Evolutionary conservation across 2,797 vertebrate genomes (phyloP).

Genomic region (Pseudotriccus pelzelni): DNA sequence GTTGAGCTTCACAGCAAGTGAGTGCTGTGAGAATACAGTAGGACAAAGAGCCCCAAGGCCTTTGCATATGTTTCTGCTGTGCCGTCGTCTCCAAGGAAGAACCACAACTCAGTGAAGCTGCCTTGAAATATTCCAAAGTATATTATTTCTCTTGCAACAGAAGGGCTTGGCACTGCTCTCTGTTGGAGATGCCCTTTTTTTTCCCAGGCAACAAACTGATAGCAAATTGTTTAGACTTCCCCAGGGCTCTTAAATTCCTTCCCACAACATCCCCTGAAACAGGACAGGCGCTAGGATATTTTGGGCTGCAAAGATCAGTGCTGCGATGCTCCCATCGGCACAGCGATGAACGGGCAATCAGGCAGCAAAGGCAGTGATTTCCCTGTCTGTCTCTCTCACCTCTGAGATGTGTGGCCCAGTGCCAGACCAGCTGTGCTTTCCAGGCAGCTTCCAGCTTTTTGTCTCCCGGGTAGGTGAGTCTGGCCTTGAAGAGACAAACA

Average conservation of each 20-base stretch:
- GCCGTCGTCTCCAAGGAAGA: background rate
- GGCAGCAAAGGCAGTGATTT: background rate
- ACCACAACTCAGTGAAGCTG: background rate
- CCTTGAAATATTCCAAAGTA: background rate
- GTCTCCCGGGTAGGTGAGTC: background rate
- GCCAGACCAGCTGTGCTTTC: slow-evolving; percentile 51
- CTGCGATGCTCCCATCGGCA: accelerated
- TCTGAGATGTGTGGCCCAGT: slow-evolving; percentile 12
- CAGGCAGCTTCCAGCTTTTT: slow-evolving; percentile 20
- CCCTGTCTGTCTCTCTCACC: background rate
- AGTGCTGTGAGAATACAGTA: background rate
- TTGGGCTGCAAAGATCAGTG: background rate
- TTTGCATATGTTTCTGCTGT: slow-evolving; percentile 17
- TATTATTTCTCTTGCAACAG: slow-evolving; percentile 10
- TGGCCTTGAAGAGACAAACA: slow-evolving; percentile 33
- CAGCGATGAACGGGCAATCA: background rate
- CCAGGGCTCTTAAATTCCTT: background rate
- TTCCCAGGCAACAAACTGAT: background rate
- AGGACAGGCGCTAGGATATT: background rate
- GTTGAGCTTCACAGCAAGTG: background rate
- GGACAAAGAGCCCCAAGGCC: slow-evolving; percentile 19
- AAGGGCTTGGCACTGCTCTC: slow-evolving; percentile 17
- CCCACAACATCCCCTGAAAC: background rate
- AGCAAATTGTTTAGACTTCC: slow-evolving; percentile 2
- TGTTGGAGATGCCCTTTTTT: slow-evolving; percentile 35